Base-by-base conservation (phyloP, 2,888 invertebrate species). In the Clusia tigrina region DNA sequence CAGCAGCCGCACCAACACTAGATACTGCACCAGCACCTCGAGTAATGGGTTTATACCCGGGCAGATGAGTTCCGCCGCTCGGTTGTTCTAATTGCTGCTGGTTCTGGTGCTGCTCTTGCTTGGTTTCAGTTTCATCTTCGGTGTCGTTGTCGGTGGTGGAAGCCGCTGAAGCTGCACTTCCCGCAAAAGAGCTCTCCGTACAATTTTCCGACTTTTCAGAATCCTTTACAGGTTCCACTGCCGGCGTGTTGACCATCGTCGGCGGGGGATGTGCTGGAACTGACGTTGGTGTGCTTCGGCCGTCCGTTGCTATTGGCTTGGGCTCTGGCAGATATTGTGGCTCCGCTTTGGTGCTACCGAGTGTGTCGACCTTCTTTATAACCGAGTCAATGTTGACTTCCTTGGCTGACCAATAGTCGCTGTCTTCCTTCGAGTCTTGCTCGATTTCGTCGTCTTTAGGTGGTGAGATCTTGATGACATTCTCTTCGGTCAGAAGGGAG, bases 331-430 rank as follows among this genome's bases (percentile, higher is more conserved):
- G 42, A 20, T 53, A 25, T 15, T 32, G 22, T 10, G 38, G 60
- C 2, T 62, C 64, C 9, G 69, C 69, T 25, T 69, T 38, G 6
- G 18, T 3, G 6, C 22, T 12, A 12, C 32, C 32, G 5, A 48
- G 5, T 2, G 73, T 90, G 71, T 91, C 91, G 0, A 91, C 89
- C 74, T 90, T 91, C 81, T 92, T 92, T 66, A 93, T 92, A 1
- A 93, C 92, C 20, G 92, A 92, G 70, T 92, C 92, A 68, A 92
- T 91, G 74, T 91, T 92, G 1, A 91, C 87, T 75, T 92, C 92
- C 80, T 91, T 91, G 5, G 90, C 89, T 37, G 90, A 90, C 92
- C 92, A 92, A 71, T 89, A 90, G 78, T 91, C 91, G 73, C 88
- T 89, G 76, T 91, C 91, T 72, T 91, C 90, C 69, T 90, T 88